Evolutionary conservation across 1,140 invertebrate genomes (phyloP), one percentile per base, ranked within the genome.

Genomic region (Scylla paramamosain): DNA sequence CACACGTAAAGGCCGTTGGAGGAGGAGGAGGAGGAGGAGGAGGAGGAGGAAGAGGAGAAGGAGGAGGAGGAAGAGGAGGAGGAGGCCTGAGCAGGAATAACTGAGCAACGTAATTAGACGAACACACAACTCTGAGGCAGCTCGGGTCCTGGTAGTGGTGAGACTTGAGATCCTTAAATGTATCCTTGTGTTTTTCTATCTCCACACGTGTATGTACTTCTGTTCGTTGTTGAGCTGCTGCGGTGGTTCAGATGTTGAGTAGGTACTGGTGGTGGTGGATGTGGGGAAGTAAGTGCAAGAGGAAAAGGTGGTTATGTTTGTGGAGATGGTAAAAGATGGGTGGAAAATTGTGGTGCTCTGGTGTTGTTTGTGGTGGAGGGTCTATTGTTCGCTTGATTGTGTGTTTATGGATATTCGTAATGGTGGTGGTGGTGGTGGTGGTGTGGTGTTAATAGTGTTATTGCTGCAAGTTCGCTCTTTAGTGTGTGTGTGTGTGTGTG

Each of bases 401-500:
- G 1, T 39, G 39, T 39, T 39, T 39, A 39, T 39, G n/a, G n/a
- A n/a, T n/a, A n/a, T n/a, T n/a, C n/a, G n/a, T n/a, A 8, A 20
- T 77, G 20, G n/a, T 59, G 52, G 10, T 59, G 12, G 52, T 59
- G 52, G 52, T 59, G 52, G 52, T 59, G 52, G 52, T 77, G 67
- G 20, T 77, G n/a, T 1, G 67, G 20, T 77, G 67, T 0, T 77
- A 7, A 20, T n/a, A 20, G n/a, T 77, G 67, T 59, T 59, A 59
- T 59, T 59, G 0, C 10, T 59, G 0, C 0, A 59, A 12, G 10
- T 59, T 59, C 1, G 10, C 2, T 59, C 52, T 20, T 20, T 88
- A 12, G 39, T 90, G 88, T 90, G 45, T 90, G 45, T 90, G 14
- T 90, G 45, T 90, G 45, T 90, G 31, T 45, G 32, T 90, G 32